Base-by-base conservation (phyloP, 2,888 invertebrate genomes). In the Hirudinaria manillensis region DNA sequence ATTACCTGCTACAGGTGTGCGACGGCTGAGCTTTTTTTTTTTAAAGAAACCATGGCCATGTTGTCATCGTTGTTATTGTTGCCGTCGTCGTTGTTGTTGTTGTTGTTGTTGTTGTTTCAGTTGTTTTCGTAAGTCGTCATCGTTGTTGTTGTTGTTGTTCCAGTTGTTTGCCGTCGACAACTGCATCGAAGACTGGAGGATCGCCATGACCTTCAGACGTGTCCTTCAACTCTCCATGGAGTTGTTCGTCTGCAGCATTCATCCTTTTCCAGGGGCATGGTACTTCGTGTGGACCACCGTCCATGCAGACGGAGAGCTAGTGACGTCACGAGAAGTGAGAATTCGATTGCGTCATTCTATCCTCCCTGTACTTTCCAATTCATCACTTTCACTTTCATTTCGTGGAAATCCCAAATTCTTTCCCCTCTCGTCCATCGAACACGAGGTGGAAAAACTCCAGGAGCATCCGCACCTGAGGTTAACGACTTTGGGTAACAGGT, bases 141-240 rank as follows among this genome's bases (percentile, higher is more conserved):
- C 53, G 21, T 21, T 27, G 13, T 16, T 66, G 13, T 4, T 24
- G 29, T 10, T 29, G 34, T 32, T 34, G 7, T 24, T 66, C 24
- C 70, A 76, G 76, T 32, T 76, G 65, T 99, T 98, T 89, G 97
- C 98, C 93, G 96, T 98, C 88, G 98, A 99, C 90, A 99, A 99
- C 89, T 97, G 97, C 88, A 96, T 98, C 80, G 99, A 99, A 87
- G 99, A 99, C 89, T 99, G 99, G 99, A 90, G 98, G 85, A 99
- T 99, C 88, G 98, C 98, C 83, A 95, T 99, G 92, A 98, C 97
- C 81, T 94, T 94, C 92, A 94, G 96, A 87, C 90, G 98, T 87
- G 92, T 96, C 87, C 90, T 85, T 45, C 86, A 87, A 80, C 80
- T 85, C 72, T 74, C 81, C 24, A 76, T 83, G 72, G 86, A 86